These are phyloP conservation scores for Leptobrachium leishanense DNA, from an alignment of 2,113 vertebrate species.

Conservation along the genomic window DNA sequence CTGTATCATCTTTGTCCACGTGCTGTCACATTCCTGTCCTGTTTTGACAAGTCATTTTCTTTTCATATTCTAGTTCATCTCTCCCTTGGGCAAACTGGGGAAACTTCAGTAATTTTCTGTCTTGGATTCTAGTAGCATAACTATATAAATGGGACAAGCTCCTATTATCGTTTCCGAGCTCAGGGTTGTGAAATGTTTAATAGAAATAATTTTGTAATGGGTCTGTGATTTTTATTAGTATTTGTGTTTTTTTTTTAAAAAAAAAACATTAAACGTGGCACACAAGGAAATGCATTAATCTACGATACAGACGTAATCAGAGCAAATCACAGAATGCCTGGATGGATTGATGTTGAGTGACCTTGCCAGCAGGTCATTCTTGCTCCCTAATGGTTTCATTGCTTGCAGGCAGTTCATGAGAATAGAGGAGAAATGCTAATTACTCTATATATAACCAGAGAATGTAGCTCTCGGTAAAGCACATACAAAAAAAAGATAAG, in stretches of 20 bases:
- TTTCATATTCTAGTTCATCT: constrained; percentile 1
- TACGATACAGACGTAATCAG: constrained; percentile 21
- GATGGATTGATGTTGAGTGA: constrained; percentile 22
- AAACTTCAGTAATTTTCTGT: constrained; percentile 20
- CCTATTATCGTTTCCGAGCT: not conserved
- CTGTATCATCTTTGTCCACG: no score
- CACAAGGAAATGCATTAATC: not conserved
- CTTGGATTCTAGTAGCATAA: constrained; percentile 11
- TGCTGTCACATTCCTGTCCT: not conserved
- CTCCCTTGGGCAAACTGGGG: constrained; percentile 1
- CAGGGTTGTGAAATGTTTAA: not conserved
- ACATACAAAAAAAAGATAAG: not conserved
- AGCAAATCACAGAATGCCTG: constrained; percentile 1
- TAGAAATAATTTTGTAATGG: not conserved
- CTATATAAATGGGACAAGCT: not conserved
- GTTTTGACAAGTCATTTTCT: constrained; percentile 10
- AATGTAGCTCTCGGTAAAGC: not conserved
- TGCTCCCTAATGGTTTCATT: constrained; percentile 1
- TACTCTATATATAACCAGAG: not conserved
- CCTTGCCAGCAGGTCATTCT: constrained; percentile 23
- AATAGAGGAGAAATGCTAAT: constrained; percentile 25
- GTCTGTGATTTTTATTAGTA: not conserved
- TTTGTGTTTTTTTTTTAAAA: not conserved
- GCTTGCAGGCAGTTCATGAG: constrained; percentile 25
- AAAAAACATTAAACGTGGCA: constrained; percentile 1